Conservation (phyloP, 64 coral and sea anemone species). For the Orbicella faveolata region DNA sequence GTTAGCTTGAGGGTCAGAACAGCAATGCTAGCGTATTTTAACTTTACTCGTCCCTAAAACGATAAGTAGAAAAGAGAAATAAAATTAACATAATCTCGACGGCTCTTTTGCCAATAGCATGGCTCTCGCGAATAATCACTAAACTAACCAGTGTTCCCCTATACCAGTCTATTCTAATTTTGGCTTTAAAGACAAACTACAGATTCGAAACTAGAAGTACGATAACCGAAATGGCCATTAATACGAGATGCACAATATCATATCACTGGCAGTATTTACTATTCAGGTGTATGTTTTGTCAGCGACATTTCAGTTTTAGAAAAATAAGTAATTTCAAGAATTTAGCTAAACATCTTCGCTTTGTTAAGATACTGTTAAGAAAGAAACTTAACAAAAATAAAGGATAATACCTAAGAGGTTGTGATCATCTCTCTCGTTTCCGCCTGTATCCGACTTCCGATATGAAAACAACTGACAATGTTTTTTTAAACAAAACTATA, state of each 20-base stretch:
- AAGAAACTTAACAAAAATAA: not conserved
- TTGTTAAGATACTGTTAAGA: not conserved
- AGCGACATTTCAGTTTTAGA: not conserved
- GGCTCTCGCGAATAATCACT: not conserved
- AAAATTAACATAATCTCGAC: not conserved
- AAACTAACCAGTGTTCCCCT: not conserved
- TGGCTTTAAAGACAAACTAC: not conserved
- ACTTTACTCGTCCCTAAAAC: not conserved
- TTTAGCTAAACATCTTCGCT: not conserved
- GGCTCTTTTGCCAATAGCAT: not conserved
- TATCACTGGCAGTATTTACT: too few species aligned
- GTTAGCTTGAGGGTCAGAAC: too few species aligned
- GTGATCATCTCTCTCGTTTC: not conserved
- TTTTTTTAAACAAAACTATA: slow-evolving; percentile 8
- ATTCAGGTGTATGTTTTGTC: not conserved
- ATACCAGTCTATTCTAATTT: not conserved
- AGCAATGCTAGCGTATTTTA: too few species aligned
- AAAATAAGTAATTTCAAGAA: not conserved
- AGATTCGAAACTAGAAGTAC: too few species aligned
- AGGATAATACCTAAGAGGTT: not conserved
- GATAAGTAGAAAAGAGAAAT: not conserved
- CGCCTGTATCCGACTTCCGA: slow-evolving; percentile 30
- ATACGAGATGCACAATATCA: too few species aligned
- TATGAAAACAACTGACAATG: slow-evolving; percentile 5
- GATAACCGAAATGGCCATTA: too few species aligned